Evolutionary conservation across 2,888 invertebrate species (phyloP).

Genomic region (Koerneria pararmatus): DNA sequence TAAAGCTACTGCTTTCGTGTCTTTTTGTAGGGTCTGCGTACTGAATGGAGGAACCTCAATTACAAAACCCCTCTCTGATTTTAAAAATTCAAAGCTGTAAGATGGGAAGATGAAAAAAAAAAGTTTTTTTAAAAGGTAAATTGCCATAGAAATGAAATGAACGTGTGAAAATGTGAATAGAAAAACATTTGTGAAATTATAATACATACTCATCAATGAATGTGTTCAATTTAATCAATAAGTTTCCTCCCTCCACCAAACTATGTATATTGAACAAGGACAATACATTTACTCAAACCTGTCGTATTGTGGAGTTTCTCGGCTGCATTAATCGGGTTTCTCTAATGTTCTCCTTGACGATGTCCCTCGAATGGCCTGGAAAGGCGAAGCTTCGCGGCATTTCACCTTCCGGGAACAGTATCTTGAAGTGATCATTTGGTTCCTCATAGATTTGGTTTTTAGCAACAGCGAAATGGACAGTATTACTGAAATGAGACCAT

Average conservation of each 20-base stretch:
- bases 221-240: too few relatives aligned
- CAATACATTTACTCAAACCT: conserved; percentile 22
- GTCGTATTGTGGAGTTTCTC: conserved; percentile 23
- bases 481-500: too few relatives aligned
- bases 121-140: too few relatives aligned
- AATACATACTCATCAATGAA: neutral
- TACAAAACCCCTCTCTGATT: too few relatives aligned
- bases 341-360: conserved; percentile 36
- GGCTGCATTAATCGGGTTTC: conserved; percentile 31
- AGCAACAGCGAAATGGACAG: too few relatives aligned
- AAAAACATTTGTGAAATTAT: neutral
- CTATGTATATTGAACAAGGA: too few relatives aligned
- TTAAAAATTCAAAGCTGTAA: too few relatives aligned
- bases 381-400: conserved; percentile 4
- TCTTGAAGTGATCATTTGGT: too few relatives aligned
- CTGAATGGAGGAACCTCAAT: conserved; percentile 35
- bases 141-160: neutral
- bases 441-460: too few relatives aligned
- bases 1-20: conserved; percentile 30
- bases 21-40: conserved; percentile 30
- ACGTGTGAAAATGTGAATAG: neutral
- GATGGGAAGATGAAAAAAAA: too few relatives aligned
- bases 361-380: conserved; percentile 29
- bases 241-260: too few relatives aligned
- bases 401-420: conserved; percentile 15